Conservation (phyloP, 2,113 vertebrate genomes). For the Panthera tigris region DNA sequence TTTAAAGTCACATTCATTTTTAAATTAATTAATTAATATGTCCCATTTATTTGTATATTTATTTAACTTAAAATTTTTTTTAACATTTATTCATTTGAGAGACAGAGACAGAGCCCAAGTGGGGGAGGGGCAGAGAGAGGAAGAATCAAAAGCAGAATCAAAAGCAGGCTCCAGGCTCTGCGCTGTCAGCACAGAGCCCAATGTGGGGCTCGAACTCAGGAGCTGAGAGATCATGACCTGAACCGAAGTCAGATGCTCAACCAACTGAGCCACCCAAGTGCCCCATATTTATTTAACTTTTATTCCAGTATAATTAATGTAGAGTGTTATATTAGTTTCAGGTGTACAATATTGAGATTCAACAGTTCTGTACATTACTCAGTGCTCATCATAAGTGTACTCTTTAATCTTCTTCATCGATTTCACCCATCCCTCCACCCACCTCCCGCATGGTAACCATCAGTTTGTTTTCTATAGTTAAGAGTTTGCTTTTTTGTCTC, state of each 20-base stretch:
- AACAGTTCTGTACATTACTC: background rate
- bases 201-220: too few species aligned
- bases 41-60: background rate
- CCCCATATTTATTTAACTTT: background rate
- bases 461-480: background rate
- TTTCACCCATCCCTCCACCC: background rate
- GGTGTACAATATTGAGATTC: background rate
- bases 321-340: background rate
- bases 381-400: background rate
- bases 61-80: background rate
- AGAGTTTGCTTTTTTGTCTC: background rate
- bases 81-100: too few species aligned
- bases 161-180: too few species aligned
- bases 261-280: too few species aligned
- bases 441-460: background rate
- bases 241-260: too few species aligned
- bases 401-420: background rate
- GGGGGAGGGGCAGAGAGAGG: too few species aligned
- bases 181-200: too few species aligned
- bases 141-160: too few species aligned
- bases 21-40: too few species aligned
- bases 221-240: too few species aligned
- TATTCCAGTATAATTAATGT: background rate
- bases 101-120: too few species aligned
- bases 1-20: background rate